Evolutionary conservation across 2,888 invertebrate species (phyloP).

Genomic region (Galeruca laticollis): DNA sequence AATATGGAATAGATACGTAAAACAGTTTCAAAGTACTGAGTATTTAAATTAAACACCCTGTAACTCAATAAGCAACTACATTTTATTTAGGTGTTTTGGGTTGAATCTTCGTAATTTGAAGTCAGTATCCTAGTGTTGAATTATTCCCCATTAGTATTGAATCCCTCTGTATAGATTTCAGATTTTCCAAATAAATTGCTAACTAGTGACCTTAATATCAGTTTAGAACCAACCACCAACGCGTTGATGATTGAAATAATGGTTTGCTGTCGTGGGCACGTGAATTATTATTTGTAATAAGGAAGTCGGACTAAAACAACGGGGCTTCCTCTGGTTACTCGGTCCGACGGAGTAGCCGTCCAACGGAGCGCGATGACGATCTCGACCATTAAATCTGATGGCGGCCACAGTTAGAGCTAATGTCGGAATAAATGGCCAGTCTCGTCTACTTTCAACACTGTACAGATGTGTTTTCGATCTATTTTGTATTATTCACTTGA

Average conservation of each 20-base stretch:
- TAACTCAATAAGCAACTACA: no score
- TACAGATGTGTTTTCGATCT: no score
- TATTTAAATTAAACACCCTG: no score
- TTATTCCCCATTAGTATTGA: no score
- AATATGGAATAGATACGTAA: no score
- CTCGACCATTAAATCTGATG: constrained; percentile 9
- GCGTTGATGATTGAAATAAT: constrained; percentile 2
- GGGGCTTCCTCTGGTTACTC: background rate
- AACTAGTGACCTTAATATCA: background rate
- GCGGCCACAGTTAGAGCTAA: background rate
- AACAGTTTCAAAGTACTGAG: no score
- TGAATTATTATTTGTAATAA: constrained; percentile 10
- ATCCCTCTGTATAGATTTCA: no score
- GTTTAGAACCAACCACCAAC: background rate
- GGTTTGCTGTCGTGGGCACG: background rate
- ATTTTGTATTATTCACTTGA: no score
- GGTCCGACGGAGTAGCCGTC: constrained; percentile 1
- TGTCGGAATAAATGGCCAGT: constrained; percentile 6
- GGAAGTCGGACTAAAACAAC: background rate
- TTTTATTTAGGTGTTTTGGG: no score
- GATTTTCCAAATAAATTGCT: no score
- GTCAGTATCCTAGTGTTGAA: no score
- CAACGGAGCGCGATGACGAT: constrained; percentile 4
- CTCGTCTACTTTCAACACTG: background rate
- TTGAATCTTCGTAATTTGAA: no score